Base-by-base conservation (phyloP, 92 coral and sea anemone species). In the Nematostella vectensis region DNA sequence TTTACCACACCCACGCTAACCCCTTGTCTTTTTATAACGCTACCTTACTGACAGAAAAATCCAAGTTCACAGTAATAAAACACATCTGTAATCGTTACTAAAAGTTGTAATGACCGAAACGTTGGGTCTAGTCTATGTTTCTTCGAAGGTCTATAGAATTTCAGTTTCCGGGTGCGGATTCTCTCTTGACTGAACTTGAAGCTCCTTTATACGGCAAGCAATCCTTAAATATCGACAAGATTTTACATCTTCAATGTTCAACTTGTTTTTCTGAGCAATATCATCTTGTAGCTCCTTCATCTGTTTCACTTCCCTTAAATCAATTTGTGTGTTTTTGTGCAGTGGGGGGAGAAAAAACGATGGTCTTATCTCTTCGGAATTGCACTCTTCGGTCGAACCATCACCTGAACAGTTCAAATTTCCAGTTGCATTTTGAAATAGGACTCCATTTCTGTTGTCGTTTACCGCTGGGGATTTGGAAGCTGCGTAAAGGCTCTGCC, bases 281-380 rank as follows among this genome's bases (percentile, higher is more conserved):
- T 33, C 44, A 15, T 48, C 66, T 27, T 63, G 58, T 21, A 47
- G 24, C n/a, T 75, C 69, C 4, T 67, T 48, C 47, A 57, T 44
- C 38, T 67, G 58, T 59, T 75, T 62, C 22, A 61, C 61, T 10
- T 67, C 75, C 43, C 60, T 75, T n/a, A 59, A 39, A 6, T 75
- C 59, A 2, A 59, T 20, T 10, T 48, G 26, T 11, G 55, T 52
- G 42, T 54, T 75, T 48, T 67, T 62, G 43, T 50, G 39, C 29
- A 75, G 53, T 20, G 81, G 74, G 25, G 81, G 81, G 2, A 75
- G 58, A 18, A 52, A 51, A 53, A 50, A 44, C 18, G 81, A 65
- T 25, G 69, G 69, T 21, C 54, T 27, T 25, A 53, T 18, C 13
- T 10, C 4, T 4, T 11, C 18, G 4, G 9, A 6, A 17, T 19